phyloP scores from a whole-genome alignment of 2,888 invertebrate genomes.

The Diarsia dahlii region DNA sequence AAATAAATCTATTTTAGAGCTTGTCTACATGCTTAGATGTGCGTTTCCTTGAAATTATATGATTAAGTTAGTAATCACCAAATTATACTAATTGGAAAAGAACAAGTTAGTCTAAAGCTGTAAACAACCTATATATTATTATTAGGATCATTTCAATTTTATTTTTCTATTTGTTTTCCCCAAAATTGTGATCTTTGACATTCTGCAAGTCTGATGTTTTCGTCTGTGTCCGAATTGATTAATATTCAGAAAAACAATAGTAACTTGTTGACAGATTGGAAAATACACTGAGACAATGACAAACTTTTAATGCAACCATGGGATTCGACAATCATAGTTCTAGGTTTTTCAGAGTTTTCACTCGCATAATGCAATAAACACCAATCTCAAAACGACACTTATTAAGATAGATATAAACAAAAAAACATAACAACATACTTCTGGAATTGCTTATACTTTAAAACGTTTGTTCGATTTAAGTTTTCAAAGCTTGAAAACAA shows the following conservation, averaged over 20 bases:
- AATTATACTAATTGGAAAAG: slow-evolving; percentile 43
- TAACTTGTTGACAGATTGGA: not conserved
- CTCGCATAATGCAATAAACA: not conserved
- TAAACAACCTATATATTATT: slow-evolving; percentile 23
- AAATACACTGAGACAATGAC: not conserved
- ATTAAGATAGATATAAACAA: not conserved
- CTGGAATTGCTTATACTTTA: not conserved
- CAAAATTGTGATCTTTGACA: slow-evolving; percentile 11
- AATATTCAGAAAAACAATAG: too few relatives aligned
- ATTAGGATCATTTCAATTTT: not conserved
- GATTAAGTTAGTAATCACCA: slow-evolving; percentile 6
- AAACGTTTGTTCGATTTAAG: not conserved
- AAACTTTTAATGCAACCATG: not conserved
- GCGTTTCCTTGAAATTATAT: slow-evolving; percentile 40
- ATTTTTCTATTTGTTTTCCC: slow-evolving; percentile 1
- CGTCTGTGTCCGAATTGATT: not conserved
- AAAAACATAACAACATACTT: slow-evolving; percentile 1
- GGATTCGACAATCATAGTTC: not conserved
- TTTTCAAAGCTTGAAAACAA: slow-evolving; percentile 12
- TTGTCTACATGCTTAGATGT: not conserved
- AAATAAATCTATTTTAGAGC: not conserved
- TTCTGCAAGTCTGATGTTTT: slow-evolving; percentile 12
- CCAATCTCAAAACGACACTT: not conserved
- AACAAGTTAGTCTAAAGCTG: not conserved
- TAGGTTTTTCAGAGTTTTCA: not conserved